Evolutionary conservation across 2,888 invertebrate genomes (phyloP), one percentile per base, ranked within the genome.

Genomic region (Petrophora chlorosata): DNA sequence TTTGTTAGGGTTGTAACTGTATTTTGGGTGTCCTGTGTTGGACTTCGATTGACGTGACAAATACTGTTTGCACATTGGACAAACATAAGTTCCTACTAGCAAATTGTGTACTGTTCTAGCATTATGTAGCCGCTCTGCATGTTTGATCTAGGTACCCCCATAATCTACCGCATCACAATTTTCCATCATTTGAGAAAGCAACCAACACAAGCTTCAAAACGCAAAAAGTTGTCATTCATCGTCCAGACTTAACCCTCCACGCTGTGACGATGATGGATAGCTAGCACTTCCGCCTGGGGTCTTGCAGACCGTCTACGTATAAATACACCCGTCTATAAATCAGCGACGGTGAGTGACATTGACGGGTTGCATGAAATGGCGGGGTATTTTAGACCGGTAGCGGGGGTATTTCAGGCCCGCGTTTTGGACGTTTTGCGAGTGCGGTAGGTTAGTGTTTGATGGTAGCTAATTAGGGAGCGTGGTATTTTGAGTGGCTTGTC

Each of bases 251-350:
- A 50, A 50, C 50, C 45, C 51, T 46, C 50, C 23, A 26, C 38
- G 13, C 13, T 12, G 41, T 62, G 82, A 82, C 80, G 81, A 79
- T 82, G 83, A 82, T 76, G 75, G 75, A 82, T 79, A 75, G 76
- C 73, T 70, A 78, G 76, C 76, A 74, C 64, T 67, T 67, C 70
- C 68, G 25, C 25, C 17, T 32, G 46, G 46, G 46, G n/a, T n/a
- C 35, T 40, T 47, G 29, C 46, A 35, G 35, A 40, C 40, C 46
- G 19, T 29, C 19, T 25, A 10, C 34, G 36, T 48, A 49, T 43
- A 43, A 39, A 43, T 43, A 49, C 39, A 38, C 36, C 17, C 50
- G 39, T 42, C 46, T 38, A 51, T 51, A 51, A 51, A 77, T 78
- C 82, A 76, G 83, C 83, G 80, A 36, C 76, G 67, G 43, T 61